Conservation (phyloP, 2,797 vertebrate genomes). For the Notolepis coatsorum region DNA sequence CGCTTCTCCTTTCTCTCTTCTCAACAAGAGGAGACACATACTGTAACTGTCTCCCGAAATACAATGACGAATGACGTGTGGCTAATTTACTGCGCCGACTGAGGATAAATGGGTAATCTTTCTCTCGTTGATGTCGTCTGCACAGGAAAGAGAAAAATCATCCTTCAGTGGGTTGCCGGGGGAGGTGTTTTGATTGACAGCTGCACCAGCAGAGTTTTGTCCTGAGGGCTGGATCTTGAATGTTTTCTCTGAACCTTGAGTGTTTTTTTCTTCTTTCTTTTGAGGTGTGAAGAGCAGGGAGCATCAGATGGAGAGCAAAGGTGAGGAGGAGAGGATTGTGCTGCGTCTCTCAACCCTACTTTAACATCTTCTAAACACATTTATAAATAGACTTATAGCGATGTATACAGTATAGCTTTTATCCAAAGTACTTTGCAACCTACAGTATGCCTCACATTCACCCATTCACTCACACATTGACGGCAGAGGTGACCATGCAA, state of each 20-base stretch:
- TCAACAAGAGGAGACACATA: conserved; percentile 58
- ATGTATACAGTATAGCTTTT: too few species aligned
- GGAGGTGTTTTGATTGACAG: conserved; percentile 66
- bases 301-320: conserved; percentile 28
- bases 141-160: conserved; percentile 49
- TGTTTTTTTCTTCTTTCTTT: conserved; percentile 59
- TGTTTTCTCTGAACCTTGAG: conserved; percentile 64
- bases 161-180: conserved; percentile 41
- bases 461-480: too few species aligned
- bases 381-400: too few species aligned
- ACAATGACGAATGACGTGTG: conserved; percentile 55
- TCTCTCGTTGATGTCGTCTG: conserved; percentile 65
- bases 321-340: conserved; percentile 18
- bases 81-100: conserved; percentile 63
- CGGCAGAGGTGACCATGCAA: too few species aligned
- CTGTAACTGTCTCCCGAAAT: conserved; percentile 50
- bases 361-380: conserved; percentile 44
- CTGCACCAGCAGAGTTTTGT: conserved; percentile 62
- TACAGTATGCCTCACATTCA: too few species aligned
- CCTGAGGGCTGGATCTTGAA: conserved; percentile 64
- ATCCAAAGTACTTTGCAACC: too few species aligned
- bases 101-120: conserved; percentile 65
- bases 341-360: conserved; percentile 50
- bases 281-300: conserved; percentile 43
- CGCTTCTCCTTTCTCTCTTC: conserved; percentile 40